phyloP scores from a whole-genome alignment of 2,113 vertebrate genomes.

The Centropristis striata region DNA sequence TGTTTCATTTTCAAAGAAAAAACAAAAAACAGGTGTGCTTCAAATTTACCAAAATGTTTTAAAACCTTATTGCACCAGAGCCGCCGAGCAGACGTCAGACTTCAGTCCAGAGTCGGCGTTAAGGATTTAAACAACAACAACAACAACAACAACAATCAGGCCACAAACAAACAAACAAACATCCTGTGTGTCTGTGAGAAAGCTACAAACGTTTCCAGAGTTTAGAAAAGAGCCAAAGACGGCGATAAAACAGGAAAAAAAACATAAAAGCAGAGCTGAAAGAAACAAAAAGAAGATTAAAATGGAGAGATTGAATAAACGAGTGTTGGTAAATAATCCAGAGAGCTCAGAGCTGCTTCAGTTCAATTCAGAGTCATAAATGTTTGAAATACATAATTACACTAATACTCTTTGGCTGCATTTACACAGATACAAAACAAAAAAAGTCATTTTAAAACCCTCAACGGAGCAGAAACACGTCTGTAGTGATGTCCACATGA shows the following conservation, averaged over 20 bases:
- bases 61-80: conserved; percentile 65
- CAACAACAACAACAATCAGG: conserved; percentile 2
- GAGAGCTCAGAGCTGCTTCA: not conserved
- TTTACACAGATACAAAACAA: conserved; percentile 38
- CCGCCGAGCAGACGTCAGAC: too few species aligned
- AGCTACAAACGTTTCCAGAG: not conserved
- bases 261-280: conserved; percentile 16
- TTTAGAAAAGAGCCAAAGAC: conserved; percentile 38
- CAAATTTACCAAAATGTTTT: conserved; percentile 22
- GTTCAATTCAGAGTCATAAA: not conserved
- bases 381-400: not conserved
- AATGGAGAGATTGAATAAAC: not conserved
- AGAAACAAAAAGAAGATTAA: conserved; percentile 25
- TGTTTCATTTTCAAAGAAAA: not conserved
- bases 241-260: conserved; percentile 66
- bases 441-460: not conserved
- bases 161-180: too few species aligned
- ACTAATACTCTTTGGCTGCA: conserved; percentile 23
- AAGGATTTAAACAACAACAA: not conserved
- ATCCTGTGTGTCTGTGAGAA: not conserved
- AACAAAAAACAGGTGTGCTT: conserved; percentile 57
- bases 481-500: too few species aligned
- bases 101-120: conserved; percentile 18
- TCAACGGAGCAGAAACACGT: too few species aligned
- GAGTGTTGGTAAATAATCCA: not conserved